Conservation (phyloP, 2,113 vertebrate genomes). For the Heloderma charlesbogerti region DNA sequence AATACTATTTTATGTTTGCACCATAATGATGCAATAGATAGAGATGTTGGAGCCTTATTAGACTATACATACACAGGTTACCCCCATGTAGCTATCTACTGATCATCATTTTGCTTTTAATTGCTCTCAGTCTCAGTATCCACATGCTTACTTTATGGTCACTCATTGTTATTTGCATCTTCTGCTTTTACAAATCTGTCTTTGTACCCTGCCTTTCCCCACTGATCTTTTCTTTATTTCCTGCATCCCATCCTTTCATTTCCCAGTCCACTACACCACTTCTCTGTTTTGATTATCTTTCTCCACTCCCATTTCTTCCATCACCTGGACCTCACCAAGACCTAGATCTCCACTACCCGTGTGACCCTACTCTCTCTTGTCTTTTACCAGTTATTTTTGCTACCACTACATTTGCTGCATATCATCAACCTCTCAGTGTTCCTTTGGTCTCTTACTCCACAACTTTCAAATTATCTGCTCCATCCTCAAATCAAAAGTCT, state of each 20-base stretch:
- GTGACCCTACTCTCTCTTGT: background rate
- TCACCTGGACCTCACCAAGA: background rate
- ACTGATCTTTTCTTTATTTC: too few relatives aligned
- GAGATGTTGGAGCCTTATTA: background rate
- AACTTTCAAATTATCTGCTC: background rate
- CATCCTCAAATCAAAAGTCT: background rate
- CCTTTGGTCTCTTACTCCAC: background rate
- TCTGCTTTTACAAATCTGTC: background rate
- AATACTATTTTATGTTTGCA: background rate
- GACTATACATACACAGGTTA: background rate
- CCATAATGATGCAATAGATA: background rate
- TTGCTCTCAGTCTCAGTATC: background rate
- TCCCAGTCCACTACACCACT: too few relatives aligned
- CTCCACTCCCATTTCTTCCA: background rate
- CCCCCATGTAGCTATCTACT: background rate
- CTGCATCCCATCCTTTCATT: too few relatives aligned
- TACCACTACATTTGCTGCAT: background rate
- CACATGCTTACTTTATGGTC: background rate
- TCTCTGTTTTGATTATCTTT: too few relatives aligned
- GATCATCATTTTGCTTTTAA: background rate
- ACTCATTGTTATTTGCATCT: background rate
- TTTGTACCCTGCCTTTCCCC: too few relatives aligned
- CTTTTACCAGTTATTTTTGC: background rate
- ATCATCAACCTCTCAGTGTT: background rate
- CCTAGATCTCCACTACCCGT: background rate